A percentile compares a stretch with the other conserved stretches of the same genome.
These are phyloP conservation scores for Hemichromis elongatus DNA, from an alignment of 2,113 vertebrate species.

Conservation along the genomic window DNA sequence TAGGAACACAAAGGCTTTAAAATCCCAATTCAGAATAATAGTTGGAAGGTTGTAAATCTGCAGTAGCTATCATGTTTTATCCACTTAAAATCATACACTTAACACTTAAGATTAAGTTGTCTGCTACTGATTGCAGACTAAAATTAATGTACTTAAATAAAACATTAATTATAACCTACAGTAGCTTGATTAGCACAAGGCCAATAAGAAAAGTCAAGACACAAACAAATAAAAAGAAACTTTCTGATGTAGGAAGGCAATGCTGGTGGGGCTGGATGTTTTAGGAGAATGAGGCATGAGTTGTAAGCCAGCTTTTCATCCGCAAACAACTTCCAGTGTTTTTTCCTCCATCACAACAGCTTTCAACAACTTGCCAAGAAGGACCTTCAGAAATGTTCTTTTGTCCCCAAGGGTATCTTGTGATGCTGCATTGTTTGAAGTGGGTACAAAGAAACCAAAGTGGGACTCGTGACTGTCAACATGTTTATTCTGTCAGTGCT, in stretches of 20 bases:
- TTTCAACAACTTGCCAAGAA: slow-evolving; percentile 17
- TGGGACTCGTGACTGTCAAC: not conserved
- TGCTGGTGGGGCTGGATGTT: not conserved
- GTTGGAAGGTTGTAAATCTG: not conserved
- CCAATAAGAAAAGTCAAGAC: not conserved
- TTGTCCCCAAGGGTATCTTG: slow-evolving; percentile 15
- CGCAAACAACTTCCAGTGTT: slow-evolving; percentile 8
- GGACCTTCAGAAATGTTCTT: slow-evolving; percentile 3
- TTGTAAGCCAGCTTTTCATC: slow-evolving; percentile 4
- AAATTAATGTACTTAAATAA: not conserved
- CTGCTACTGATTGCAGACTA: not conserved
- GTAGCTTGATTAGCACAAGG: not conserved
- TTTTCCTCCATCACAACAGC: not conserved
- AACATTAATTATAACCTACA: not conserved
- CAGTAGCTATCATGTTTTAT: not conserved
- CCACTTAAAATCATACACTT: not conserved
- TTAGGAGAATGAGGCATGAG: not conserved
- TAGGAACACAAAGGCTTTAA: not conserved
- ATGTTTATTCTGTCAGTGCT: not conserved
- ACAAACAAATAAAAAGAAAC: not conserved
- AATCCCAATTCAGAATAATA: not conserved
- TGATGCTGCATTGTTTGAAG: slow-evolving; percentile 30
- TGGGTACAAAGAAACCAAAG: slow-evolving; percentile 33
- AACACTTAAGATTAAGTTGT: not conserved
- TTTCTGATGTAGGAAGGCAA: not conserved